Base-by-base conservation (phyloP, 1,140 invertebrate species). In the Proales similis region DNA sequence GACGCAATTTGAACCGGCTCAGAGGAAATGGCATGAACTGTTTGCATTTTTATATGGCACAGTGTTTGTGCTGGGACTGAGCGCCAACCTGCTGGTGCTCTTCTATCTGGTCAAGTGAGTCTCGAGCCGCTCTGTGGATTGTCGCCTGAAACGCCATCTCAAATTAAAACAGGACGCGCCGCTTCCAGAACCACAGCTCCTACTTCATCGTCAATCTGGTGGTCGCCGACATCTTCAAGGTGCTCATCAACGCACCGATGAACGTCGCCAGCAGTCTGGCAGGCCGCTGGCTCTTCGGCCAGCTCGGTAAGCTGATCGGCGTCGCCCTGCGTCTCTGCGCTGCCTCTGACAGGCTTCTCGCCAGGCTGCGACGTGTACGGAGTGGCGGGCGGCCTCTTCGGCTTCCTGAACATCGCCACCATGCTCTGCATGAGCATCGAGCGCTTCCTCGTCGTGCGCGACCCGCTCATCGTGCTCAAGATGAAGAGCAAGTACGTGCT, bases 231-330 rank as follows among this genome's bases (percentile, higher is more conserved):
- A 57, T 57, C 30, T 20, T 20, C 1, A 57, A 57, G 30, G 51
- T 57, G 5, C 17, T 57, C 24, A 57, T 57, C 30, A 57, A 57
- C 45, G 29, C 45, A 14, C 51, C 51, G 45, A 57, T 57, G 51
- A 57, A 24, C 19, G 7, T 42, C 27, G 45, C 45, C 11, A 57
- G 51, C 36, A 57, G 51, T 27, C 30, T 57, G 39, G 29, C 39
- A 17, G 51, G 51, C 12, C 26, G 26, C 39, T 57, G 51, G 51
- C n/a, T 57, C 30, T 57, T 57, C 20, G 51, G 45, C 6, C 51
- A 57, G 27, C 27, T 24, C 17, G 48, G 48, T 38, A 53, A 53
- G 22, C 27, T 4, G n/a, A n/a, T n/a, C n/a, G n/a, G n/a, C n/a
- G n/a, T n/a, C n/a, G n/a, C n/a, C n/a, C n/a, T n/a, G n/a, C n/a